Evolutionary conservation across 2,797 vertebrate species (phyloP), one percentile per base, ranked within the genome.

Genomic region (Hylomyscus alleni): DNA sequence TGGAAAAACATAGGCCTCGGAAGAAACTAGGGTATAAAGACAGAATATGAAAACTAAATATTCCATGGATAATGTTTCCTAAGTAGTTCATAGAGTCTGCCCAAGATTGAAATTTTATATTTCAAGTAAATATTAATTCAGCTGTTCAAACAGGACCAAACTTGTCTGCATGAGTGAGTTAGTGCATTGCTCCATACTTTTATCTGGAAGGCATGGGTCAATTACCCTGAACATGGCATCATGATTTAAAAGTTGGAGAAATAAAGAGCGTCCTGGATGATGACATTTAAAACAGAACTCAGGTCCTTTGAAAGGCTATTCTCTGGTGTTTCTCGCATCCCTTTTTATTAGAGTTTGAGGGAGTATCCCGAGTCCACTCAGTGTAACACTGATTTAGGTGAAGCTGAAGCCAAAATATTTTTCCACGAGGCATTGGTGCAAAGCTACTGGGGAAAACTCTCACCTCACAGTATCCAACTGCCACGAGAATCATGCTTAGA

Each of bases 281-380:
- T 81, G 89, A 91, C 77, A 91, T 88, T 97, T 93, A 81, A 92
- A 85, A 76, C 85, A 62, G 90, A 62, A 73, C 88, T 82, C 40
- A 95, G 60, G 52, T 75, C 72, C 93, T 90, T 88, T 67, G 34
- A 93, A 90, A 93, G 85, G 88, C 89, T 56, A 58, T 78, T 85
- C 75, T 78, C 31, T 26, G 10, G 40, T 91, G 67, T 72, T 92
- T 95, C 20, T 92, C 62, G 8, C 50, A 91, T 24, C 34, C 44
- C 7, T 5, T 77, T 7, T 58, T n/a, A 89, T 58, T 14, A n/a
- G 82, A 6, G 15, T 86, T 91, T 76, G 84, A 93, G 17, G 17
- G 77, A 90, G 26, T 65, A 50, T 83, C 52, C 52, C 54, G 87
- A 75, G 11, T 19, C 44, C 3, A 20, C 22, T 26, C 50, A 6